A percentile compares a stretch with the other conserved stretches of the same genome.
Conservation (phyloP, 2,888 invertebrate species). For the Leuctra nigra region DNA sequence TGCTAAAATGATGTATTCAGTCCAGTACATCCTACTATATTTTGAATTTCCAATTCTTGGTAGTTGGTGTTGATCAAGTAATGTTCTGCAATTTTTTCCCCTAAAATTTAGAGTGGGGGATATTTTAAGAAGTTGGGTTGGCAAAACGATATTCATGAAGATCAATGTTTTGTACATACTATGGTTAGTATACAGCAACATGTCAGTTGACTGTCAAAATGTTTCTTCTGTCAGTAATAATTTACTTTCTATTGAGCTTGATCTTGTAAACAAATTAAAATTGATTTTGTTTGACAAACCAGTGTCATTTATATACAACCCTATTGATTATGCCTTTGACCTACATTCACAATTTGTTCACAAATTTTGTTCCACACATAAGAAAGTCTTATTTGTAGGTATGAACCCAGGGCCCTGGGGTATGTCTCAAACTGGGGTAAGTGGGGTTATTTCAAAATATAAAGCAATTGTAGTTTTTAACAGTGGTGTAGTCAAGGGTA, state of each 20-base stretch:
- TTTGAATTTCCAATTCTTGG: too few relatives aligned
- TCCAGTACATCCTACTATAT: too few relatives aligned
- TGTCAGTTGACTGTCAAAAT: background rate
- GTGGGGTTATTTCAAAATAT: constrained; percentile 32
- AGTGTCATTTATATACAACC: constrained; percentile 71
- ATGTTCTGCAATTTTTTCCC: too few relatives aligned
- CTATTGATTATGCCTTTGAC: constrained; percentile 74
- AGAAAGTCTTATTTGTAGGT: constrained; percentile 75
- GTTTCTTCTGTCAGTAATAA: constrained; percentile 20
- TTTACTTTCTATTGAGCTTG: constrained; percentile 36
- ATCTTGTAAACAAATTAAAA: constrained; percentile 44
- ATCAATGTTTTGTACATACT: background rate
- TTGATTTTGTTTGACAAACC: constrained; percentile 45
- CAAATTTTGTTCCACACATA: constrained; percentile 57
- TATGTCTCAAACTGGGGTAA: constrained; percentile 90
- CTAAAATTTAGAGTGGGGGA: background rate
- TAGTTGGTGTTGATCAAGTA: too few relatives aligned
- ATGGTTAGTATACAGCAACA: background rate
- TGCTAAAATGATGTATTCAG: too few relatives aligned
- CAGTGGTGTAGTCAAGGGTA: too few relatives aligned
- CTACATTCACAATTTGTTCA: constrained; percentile 69
- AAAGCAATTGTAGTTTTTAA: too few relatives aligned
- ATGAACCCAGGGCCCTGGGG: constrained; percentile 98
- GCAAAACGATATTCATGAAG: too few relatives aligned
- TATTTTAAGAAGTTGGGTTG: background rate